These are phyloP conservation scores for Parthenolecanium corni DNA, from an alignment of 2,888 invertebrate genomes.

Conservation along the genomic window DNA sequence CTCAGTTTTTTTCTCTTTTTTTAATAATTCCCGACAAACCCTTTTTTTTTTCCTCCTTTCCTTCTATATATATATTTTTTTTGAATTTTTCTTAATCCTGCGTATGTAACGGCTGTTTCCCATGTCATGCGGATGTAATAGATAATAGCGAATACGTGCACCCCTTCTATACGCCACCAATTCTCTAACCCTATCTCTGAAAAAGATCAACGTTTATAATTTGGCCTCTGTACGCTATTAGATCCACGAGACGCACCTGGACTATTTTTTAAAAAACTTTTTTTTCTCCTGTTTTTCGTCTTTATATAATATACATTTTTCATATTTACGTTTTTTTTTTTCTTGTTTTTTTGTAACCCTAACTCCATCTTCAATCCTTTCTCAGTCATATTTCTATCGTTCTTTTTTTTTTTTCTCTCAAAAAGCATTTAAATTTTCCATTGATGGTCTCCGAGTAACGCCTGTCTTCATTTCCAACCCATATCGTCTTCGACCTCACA, in stretches of 20 bases:
- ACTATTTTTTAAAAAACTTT: conserved; percentile 7
- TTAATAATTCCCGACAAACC: conserved; percentile 21
- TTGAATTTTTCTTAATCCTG: conserved; percentile 27
- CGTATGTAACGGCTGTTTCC: conserved; percentile 29
- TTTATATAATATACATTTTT: background rate
- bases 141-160: conserved; percentile 28
- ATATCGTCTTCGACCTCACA: too few species aligned
- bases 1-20: conserved; percentile 6
- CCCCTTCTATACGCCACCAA: conserved; percentile 21
- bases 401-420: conserved; percentile 12
- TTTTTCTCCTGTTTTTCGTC: conserved; percentile 5
- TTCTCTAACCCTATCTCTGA: conserved; percentile 27
- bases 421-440: too few species aligned
- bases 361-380: background rate
- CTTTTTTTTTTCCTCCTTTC: background rate
- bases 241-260: conserved; percentile 20
- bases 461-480: too few species aligned
- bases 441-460: too few species aligned
- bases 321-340: background rate
- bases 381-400: conserved; percentile 17
- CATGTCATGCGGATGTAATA: conserved; percentile 29
- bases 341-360: too few species aligned
- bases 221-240: conserved; percentile 23
- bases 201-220: conserved; percentile 26
- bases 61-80: conserved; percentile 6